Percentiles rank a stretch among this genome's conserved stretches.
phyloP scores from a whole-genome alignment of 1,140 invertebrate species.

The Heliconius melpomene region DNA sequence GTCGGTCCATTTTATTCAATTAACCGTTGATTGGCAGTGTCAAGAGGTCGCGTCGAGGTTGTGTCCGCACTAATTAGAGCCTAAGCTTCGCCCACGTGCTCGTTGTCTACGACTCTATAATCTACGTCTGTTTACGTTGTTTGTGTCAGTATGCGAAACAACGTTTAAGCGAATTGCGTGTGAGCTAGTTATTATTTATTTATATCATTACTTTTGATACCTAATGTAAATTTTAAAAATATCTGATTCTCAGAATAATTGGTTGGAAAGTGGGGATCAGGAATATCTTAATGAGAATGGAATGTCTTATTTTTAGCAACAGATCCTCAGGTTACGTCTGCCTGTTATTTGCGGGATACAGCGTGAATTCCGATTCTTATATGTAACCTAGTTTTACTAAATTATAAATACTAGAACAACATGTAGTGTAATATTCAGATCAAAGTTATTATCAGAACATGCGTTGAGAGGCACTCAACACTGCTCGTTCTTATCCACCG shows the following conservation, averaged over 20 bases:
- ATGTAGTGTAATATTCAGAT: conserved; percentile 41
- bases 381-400: not conserved
- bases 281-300: too few relatives aligned
- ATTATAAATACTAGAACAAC: conserved; percentile 8
- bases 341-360: too few relatives aligned
- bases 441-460: conserved; percentile 44
- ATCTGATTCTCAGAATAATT: too few relatives aligned
- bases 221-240: too few relatives aligned
- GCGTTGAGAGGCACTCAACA: conserved; percentile 55
- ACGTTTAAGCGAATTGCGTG: not conserved
- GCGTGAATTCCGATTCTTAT: too few relatives aligned
- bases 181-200: not conserved
- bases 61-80: conserved; percentile 69
- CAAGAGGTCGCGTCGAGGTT: conserved; percentile 74
- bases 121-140: not conserved
- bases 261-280: too few relatives aligned
- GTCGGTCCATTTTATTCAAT: conserved; percentile 74
- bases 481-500: conserved; percentile 47
- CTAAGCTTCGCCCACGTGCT: conserved; percentile 67
- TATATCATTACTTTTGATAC: not conserved
- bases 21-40: conserved; percentile 69
- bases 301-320: too few relatives aligned
- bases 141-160: not conserved
- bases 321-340: too few relatives aligned
- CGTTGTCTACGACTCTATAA: conserved; percentile 41